These are phyloP conservation scores for Molanna angustata DNA, from an alignment of 2,888 invertebrate genomes.

Conservation along the genomic window DNA sequence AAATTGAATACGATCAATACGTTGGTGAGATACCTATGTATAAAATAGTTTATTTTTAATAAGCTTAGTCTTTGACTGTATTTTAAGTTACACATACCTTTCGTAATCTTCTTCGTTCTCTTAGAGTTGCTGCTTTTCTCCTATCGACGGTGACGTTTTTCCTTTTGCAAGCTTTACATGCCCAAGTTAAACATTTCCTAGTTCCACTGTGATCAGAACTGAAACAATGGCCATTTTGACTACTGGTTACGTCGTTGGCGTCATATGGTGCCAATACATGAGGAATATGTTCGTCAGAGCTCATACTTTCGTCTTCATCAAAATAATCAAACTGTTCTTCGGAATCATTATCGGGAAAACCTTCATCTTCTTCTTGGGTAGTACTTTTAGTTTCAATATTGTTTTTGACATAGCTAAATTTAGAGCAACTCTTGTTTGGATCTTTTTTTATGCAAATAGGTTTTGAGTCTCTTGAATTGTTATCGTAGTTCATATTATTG, in stretches of 20 bases:
- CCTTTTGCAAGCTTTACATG: conserved; percentile 96
- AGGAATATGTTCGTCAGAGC: conserved; percentile 43
- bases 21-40: too few species aligned
- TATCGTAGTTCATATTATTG: not conserved
- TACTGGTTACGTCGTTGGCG: conserved; percentile 40
- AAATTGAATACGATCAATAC: too few species aligned
- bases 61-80: too few species aligned
- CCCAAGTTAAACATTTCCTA: conserved; percentile 89
- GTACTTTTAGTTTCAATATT: too few species aligned
- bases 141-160: conserved; percentile 94
- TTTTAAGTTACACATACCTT: conserved; percentile 61
- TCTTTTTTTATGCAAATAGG: too few species aligned
- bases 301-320: conserved; percentile 24
- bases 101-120: conserved; percentile 87
- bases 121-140: conserved; percentile 93
- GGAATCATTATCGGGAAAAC: conserved; percentile 24
- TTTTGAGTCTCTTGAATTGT: too few species aligned
- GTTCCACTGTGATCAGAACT: conserved; percentile 41
- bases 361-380: conserved; percentile 33
- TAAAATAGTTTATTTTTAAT: too few species aligned
- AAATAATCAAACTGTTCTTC: conserved; percentile 26
- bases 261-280: conserved; percentile 52
- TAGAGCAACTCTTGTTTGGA: too few species aligned
- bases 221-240: conserved; percentile 29
- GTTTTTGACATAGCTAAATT: too few species aligned